Evolutionary conservation across 2,113 vertebrate species (phyloP).

Genomic region (Amazona vittata): DNA sequence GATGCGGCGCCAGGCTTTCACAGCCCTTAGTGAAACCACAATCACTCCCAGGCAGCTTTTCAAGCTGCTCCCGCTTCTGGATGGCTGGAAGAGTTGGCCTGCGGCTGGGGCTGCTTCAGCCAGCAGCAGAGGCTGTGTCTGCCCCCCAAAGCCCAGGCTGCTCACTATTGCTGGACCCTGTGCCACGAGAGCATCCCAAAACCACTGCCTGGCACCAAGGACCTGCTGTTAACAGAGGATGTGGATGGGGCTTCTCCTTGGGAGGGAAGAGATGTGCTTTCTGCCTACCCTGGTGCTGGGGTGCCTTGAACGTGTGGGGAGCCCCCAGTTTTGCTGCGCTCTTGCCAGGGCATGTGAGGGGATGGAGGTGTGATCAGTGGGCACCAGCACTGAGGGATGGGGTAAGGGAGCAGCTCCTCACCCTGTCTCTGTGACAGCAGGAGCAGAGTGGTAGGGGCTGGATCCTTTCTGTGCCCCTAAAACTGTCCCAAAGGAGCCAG

Average conservation of each 20-base stretch:
- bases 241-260: background rate
- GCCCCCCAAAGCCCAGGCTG: background rate
- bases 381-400: background rate
- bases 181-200: background rate
- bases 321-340: background rate
- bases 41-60: background rate
- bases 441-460: background rate
- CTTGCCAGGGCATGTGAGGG: fast-evolving
- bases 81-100: background rate
- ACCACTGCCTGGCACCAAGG: fast-evolving
- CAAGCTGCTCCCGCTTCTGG: background rate
- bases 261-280: background rate
- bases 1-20: background rate
- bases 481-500: background rate
- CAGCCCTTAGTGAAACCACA: background rate
- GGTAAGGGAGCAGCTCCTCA: fast-evolving
- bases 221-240: background rate
- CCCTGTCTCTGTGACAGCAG: fast-evolving
- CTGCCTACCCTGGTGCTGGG: background rate
- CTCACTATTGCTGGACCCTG: fast-evolving
- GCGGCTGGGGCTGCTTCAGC: background rate
- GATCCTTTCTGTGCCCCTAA: background rate
- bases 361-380: fast-evolving
- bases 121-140: background rate
- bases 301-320: background rate